phyloP scores from a whole-genome alignment of 2,888 invertebrate species.

The Drosophila antonietae region DNA sequence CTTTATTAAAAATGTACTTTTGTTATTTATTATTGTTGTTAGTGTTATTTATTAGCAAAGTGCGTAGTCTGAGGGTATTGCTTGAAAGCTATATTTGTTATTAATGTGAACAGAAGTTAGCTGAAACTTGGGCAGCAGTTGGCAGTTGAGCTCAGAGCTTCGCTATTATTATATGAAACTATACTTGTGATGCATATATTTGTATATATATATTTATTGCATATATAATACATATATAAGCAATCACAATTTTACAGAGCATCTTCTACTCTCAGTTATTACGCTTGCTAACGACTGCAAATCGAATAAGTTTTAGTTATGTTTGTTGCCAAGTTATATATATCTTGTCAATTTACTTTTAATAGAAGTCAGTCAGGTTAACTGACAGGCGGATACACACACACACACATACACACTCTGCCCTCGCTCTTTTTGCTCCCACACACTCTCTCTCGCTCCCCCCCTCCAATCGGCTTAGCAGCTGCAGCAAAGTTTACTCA shows the following conservation, averaged over 20 bases:
- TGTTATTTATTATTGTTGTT: background rate
- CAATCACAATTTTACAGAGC: background rate
- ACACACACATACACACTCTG: background rate
- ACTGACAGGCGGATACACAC: background rate
- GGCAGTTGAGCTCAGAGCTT: background rate
- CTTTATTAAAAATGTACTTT: background rate
- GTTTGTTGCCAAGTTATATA: background rate
- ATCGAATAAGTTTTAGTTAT: slow-evolving; percentile 4
- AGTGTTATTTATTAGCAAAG: background rate
- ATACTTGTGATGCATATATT: too few species aligned
- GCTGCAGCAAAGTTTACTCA: slow-evolving; percentile 9
- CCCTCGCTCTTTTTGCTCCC: background rate
- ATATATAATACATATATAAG: too few species aligned
- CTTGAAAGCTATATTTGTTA: background rate
- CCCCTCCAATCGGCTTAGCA: background rate
- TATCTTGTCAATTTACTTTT: background rate
- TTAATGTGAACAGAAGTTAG: background rate
- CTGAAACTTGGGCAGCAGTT: background rate
- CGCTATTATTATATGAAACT: background rate
- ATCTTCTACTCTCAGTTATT: background rate
- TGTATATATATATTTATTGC: too few species aligned
- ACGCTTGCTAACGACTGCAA: background rate
- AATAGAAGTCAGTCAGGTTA: slow-evolving; percentile 4
- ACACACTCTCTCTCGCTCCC: background rate
- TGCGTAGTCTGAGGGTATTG: too few species aligned